phyloP scores from a whole-genome alignment of 2,113 vertebrate species.

The Climacteris rufus region DNA sequence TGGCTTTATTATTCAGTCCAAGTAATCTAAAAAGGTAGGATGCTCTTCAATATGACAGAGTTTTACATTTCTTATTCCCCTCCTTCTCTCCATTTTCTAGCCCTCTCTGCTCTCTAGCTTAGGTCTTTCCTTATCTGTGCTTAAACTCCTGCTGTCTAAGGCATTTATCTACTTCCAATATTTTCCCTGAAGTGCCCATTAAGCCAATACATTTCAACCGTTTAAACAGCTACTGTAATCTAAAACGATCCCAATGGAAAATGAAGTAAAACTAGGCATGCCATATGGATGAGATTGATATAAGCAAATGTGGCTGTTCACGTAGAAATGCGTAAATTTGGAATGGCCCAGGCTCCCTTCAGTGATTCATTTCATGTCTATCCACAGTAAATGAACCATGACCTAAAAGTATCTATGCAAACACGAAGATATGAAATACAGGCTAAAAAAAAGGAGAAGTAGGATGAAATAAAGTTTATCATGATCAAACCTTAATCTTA shows the following conservation, averaged over 20 bases:
- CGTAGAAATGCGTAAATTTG: neutral
- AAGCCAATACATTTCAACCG: neutral
- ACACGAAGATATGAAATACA: neutral
- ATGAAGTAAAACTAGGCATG: neutral
- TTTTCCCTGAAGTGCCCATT: neutral
- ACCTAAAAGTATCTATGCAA: neutral
- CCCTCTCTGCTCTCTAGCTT: neutral
- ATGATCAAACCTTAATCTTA: neutral
- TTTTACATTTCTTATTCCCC: neutral
- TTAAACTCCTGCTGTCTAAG: neutral
- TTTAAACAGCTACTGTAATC: slow-evolving; percentile 33
- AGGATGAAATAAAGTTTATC: neutral
- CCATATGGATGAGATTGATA: slow-evolving; percentile 3
- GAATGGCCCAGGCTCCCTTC: neutral
- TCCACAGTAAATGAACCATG: neutral
- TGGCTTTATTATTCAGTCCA: neutral
- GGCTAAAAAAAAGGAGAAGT: neutral
- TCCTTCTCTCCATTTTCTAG: neutral
- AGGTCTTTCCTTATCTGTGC: neutral
- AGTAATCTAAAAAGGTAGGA: neutral
- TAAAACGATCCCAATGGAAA: slow-evolving; percentile 17
- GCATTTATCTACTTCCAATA: neutral
- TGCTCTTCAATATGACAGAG: neutral
- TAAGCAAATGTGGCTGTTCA: slow-evolving; percentile 4
- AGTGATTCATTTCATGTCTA: neutral